Base-by-base conservation (phyloP, 1,140 invertebrate genomes). In the Dufourea novaeangliae region DNA sequence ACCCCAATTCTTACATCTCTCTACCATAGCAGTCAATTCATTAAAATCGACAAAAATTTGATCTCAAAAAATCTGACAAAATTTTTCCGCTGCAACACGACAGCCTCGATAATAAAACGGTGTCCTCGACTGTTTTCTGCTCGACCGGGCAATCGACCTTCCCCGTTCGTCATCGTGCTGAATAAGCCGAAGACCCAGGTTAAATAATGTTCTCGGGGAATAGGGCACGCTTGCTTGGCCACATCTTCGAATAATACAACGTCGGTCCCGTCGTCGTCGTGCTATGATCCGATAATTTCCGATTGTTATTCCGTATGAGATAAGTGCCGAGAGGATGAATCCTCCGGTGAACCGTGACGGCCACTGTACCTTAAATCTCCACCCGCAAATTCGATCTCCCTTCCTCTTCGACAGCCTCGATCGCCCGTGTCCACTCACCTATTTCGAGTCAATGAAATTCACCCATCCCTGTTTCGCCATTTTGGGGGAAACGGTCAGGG, bases 181-280 rank as follows among this genome's bases (percentile, higher is more conserved):
- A 83, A 82, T 83, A 78, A 83, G 79, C 68, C 37, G 67, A 72
- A 67, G 46, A 20, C 54, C n/a, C 46, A 71, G 78, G 79, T 82
- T 81, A 81, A 83, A 81, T 78, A 77, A 78, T 68, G 67, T 72
- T 67, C 57, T 32, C 22, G 3, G 52, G n/a, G 20, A 52, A 71
- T 59, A 56, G 34, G 57, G 34, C 68, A 63, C 22, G 66, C 67
- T 67, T 29, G 25, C 39, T 56, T 29, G 46, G 66, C 64, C 63
- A 61, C 68, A 41, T 27, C 44, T 54, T 14, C 20, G 34, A 63
- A 63, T 63, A 71, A 70, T 50, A 64, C 46, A 54, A 71, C 46
- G 74, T n/a, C n/a, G 12, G 2, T 59, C n/a, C n/a, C n/a, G n/a
- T 56, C 29, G 54, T 32, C 64, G 17, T 22, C 56, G 22, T 44